Evolutionary conservation across 2,797 vertebrate species (phyloP).

Genomic region (Chloroceryle amazona): DNA sequence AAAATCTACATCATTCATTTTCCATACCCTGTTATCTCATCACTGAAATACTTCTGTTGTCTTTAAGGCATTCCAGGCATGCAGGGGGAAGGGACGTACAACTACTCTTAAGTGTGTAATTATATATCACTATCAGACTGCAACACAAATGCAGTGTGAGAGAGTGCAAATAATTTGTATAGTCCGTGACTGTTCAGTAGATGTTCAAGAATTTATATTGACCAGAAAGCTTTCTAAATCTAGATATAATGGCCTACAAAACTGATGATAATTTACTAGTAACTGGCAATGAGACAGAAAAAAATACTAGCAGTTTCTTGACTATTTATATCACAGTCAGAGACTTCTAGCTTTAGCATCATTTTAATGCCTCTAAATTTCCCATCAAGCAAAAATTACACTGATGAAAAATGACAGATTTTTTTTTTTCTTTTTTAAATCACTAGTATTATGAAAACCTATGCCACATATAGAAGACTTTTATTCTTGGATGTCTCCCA

Average conservation of each 20-base stretch:
- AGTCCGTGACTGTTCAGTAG: not conserved
- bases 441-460: conserved; percentile 27
- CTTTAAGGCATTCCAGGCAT: not conserved
- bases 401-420: not conserved
- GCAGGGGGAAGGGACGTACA: not conserved
- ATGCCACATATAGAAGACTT: not conserved
- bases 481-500: not conserved
- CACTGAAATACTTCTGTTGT: not conserved
- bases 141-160: not conserved
- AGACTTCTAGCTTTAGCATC: not conserved
- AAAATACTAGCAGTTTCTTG: not conserved
- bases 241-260: not conserved
- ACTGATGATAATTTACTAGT: not conserved
- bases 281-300: not conserved
- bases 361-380: conserved; percentile 43
- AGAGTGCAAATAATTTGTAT: not conserved
- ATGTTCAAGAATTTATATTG: not conserved
- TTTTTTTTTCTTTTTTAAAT: not conserved
- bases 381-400: conserved; percentile 14
- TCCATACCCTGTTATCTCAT: not conserved
- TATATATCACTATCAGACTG: not conserved
- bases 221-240: not conserved
- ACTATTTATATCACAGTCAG: not conserved
- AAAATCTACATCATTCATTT: no score
- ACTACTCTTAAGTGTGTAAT: not conserved